These are phyloP conservation scores for Quadroppia sp. DNA, from an alignment of 2,888 invertebrate species.

Conservation along the genomic window DNA sequence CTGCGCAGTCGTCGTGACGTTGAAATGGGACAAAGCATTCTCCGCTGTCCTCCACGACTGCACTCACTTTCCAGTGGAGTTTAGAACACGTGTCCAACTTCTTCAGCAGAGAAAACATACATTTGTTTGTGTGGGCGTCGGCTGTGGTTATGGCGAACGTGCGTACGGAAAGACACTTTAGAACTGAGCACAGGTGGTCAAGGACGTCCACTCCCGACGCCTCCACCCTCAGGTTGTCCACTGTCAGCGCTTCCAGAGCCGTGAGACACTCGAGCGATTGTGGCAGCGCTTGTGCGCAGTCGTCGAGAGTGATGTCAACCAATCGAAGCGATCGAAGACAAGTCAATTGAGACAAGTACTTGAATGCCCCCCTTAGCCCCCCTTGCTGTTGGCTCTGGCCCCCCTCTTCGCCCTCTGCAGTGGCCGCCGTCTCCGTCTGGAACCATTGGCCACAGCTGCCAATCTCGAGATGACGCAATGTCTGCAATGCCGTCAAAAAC, in stretches of 20 bases:
- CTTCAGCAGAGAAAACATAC: slow-evolving; percentile 37
- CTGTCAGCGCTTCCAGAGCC: slow-evolving; percentile 18
- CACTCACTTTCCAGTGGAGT: slow-evolving; percentile 40
- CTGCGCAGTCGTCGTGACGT: background rate
- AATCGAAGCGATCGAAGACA: slow-evolving; percentile 23
- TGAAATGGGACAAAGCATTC: slow-evolving; percentile 42
- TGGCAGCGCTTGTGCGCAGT: background rate
- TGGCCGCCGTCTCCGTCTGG: background rate
- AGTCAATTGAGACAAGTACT: slow-evolving; percentile 15
- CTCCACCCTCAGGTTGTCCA: slow-evolving; percentile 38
- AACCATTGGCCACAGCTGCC: slow-evolving; percentile 43
- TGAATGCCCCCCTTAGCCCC: slow-evolving; percentile 31
- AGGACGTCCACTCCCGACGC: slow-evolving; percentile 15
- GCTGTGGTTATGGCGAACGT: slow-evolving; percentile 21
- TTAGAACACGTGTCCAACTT: slow-evolving; percentile 30
- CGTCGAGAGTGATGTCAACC: slow-evolving; percentile 39
- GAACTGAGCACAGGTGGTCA: slow-evolving; percentile 18
- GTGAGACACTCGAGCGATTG: slow-evolving; percentile 32
- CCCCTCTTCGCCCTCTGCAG: background rate
- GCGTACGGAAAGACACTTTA: slow-evolving; percentile 28
- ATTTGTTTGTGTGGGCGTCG: slow-evolving; percentile 41
- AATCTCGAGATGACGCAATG: slow-evolving; percentile 38
- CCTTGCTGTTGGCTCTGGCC: background rate
- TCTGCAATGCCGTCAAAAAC: slow-evolving; percentile 18
- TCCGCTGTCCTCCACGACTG: slow-evolving; percentile 43